These are phyloP conservation scores for Lucilia cuprina DNA, from an alignment of 1,140 invertebrate genomes.

Conservation along the genomic window DNA sequence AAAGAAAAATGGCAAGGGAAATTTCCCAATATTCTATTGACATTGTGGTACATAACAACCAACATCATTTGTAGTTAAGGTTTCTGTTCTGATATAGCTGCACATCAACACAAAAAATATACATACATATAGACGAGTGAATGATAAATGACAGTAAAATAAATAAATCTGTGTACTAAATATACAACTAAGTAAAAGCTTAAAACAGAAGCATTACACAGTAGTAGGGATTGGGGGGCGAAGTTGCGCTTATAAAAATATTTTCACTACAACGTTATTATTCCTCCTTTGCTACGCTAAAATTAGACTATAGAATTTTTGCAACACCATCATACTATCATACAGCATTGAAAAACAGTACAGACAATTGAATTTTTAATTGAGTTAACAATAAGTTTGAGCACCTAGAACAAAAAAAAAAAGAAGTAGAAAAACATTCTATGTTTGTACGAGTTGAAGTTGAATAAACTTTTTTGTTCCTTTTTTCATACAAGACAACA, in stretches of 20 bases:
- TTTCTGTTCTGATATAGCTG: background rate
- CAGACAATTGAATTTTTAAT: slow-evolving; percentile 18
- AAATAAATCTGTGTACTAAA: background rate
- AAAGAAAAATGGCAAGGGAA: background rate
- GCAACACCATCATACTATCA: background rate
- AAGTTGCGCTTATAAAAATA: background rate
- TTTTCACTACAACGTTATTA: background rate
- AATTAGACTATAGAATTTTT: too few species aligned
- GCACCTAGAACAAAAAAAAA: background rate
- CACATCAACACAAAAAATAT: background rate
- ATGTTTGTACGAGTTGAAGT: background rate
- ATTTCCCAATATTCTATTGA: background rate
- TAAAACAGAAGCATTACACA: background rate
- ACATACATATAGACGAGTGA: background rate
- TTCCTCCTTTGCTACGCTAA: background rate
- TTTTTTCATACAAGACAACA: background rate
- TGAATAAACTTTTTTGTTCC: slow-evolving; percentile 1
- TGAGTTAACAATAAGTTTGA: slow-evolving; percentile 1
- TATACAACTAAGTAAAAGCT: background rate
- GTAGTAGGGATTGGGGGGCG: too few species aligned
- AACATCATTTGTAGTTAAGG: background rate
- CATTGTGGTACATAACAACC: background rate
- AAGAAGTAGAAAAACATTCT: background rate
- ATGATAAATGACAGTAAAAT: slow-evolving; percentile 10
- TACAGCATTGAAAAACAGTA: background rate